Conservation (phyloP, 2,113 vertebrate species). For the Daubentonia madagascariensis region DNA sequence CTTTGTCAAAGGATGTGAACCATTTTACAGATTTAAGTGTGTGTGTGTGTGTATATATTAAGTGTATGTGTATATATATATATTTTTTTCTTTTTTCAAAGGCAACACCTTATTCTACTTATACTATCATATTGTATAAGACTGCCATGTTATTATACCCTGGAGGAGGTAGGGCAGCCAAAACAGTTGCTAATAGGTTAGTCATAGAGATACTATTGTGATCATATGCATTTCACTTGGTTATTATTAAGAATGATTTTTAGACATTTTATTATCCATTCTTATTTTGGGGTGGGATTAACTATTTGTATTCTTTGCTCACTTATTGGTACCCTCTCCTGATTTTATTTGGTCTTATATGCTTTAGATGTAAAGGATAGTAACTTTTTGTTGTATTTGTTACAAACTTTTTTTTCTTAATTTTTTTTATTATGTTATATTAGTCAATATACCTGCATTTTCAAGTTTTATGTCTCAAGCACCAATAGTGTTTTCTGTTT, state of each 20-base stretch:
- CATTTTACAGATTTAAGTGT: slow-evolving; percentile 19
- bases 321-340: slow-evolving; percentile 1
- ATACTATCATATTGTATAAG: not conserved
- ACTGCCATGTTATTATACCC: not conserved
- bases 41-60: no score
- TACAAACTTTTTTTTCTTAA: not conserved
- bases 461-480: not conserved
- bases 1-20: not conserved
- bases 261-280: not conserved
- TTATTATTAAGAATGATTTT: not conserved
- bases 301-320: not conserved
- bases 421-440: not conserved
- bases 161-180: not conserved
- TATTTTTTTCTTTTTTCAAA: not conserved
- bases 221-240: not conserved
- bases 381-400: not conserved
- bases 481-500: not conserved
- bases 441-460: not conserved
- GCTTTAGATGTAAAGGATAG: slow-evolving; percentile 24
- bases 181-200: not conserved
- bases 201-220: not conserved
- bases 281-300: not conserved
- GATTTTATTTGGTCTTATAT: slow-evolving; percentile 4
- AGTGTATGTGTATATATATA: not conserved
- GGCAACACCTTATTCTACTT: not conserved